Evolutionary conservation across 2,888 invertebrate species (phyloP).

Genomic region (Mayetiola destructor): DNA sequence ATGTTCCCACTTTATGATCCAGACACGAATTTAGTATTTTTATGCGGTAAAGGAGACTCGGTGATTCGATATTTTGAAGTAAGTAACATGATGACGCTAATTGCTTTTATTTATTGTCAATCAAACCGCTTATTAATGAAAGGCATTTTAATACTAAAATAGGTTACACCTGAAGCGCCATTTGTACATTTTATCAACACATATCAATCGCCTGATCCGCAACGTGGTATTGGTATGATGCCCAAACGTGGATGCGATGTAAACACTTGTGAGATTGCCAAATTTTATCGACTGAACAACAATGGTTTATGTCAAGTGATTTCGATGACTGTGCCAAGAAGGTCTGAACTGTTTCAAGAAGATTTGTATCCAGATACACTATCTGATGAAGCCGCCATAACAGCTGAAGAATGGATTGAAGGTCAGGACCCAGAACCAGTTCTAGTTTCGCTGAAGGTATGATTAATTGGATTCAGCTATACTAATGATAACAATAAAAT

Average conservation of each 20-base stretch:
- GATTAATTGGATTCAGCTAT: too few species aligned
- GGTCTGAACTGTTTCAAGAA: constrained; percentile 94
- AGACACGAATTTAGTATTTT: constrained; percentile 84
- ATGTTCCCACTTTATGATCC: constrained; percentile 95
- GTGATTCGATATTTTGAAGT: constrained; percentile 87
- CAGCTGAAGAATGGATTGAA: constrained; percentile 83
- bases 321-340: constrained; percentile 96
- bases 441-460: constrained; percentile 80
- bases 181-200: constrained; percentile 95
- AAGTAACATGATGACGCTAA: constrained; percentile 12
- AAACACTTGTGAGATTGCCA: constrained; percentile 81
- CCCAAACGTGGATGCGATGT: constrained; percentile 95
- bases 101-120: neutral
- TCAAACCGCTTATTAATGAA: neutral
- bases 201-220: constrained; percentile 94
- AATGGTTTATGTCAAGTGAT: constrained; percentile 78
- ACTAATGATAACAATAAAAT: too few species aligned
- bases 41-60: constrained; percentile 97
- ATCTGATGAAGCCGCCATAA: constrained; percentile 74
- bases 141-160: neutral
- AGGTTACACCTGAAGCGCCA: constrained; percentile 83
- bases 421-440: constrained; percentile 85
- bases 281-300: constrained; percentile 92
- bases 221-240: constrained; percentile 94
- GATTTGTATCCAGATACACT: constrained; percentile 93